These are phyloP conservation scores for Atta cephalotes DNA, from an alignment of 1,140 invertebrate genomes.

Conservation along the genomic window DNA sequence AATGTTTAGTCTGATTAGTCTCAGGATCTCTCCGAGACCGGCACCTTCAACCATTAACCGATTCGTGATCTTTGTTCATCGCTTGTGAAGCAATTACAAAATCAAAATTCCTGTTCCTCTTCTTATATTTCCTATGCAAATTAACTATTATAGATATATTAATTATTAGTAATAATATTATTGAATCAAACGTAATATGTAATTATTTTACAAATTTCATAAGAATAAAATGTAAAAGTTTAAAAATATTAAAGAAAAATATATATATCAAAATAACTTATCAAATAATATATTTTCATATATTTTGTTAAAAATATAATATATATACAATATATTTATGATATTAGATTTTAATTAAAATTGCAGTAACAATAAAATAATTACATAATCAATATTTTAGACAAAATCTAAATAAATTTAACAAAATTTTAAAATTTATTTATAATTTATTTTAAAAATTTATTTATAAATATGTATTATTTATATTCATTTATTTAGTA, in stretches of 20 bases:
- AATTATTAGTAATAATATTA: slow-evolving; percentile 48
- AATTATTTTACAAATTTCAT: background rate
- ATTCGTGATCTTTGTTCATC: slow-evolving; percentile 78
- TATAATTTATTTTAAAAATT: background rate
- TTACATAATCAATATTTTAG: background rate
- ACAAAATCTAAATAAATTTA: background rate
- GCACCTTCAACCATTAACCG: slow-evolving; percentile 79
- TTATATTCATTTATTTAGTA: slow-evolving; percentile 22
- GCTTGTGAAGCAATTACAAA: slow-evolving; percentile 70
- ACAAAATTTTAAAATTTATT: slow-evolving; percentile 3
- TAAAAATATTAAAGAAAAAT: background rate
- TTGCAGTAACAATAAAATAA: slow-evolving; percentile 3
- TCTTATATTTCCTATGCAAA: slow-evolving; percentile 58
- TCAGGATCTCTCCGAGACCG: slow-evolving; percentile 77
- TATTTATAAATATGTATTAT: background rate
- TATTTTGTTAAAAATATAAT: background rate
- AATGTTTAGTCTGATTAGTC: slow-evolving; percentile 85
- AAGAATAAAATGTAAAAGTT: background rate
- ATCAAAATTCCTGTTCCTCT: slow-evolving; percentile 56
- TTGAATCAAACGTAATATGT: background rate
- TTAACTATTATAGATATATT: slow-evolving; percentile 66
- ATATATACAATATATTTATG: background rate
- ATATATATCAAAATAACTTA: background rate
- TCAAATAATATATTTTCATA: background rate
- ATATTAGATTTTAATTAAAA: background rate